phyloP scores from a whole-genome alignment of 1,140 invertebrate species.

The Tribolium madens region DNA sequence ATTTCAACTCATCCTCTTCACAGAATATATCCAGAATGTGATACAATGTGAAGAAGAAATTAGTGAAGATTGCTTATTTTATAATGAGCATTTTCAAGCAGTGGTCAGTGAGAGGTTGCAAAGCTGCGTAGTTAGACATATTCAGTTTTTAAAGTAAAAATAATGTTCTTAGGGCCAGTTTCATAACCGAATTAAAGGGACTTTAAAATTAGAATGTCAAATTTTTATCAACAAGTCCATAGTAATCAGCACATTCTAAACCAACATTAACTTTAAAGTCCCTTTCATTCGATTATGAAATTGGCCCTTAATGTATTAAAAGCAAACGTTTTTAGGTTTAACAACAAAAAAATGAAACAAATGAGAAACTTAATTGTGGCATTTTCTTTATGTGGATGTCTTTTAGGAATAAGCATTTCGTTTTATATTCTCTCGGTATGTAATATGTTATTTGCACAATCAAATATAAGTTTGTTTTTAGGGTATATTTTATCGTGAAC shows the following conservation, averaged over 20 bases:
- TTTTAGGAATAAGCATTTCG: background rate
- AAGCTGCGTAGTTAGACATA: background rate
- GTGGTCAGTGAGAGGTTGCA: background rate
- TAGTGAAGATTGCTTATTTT: background rate
- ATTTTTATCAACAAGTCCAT: no score
- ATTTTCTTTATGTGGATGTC: background rate
- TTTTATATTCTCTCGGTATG: background rate
- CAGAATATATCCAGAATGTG: background rate
- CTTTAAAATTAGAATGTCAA: no score
- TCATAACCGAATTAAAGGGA: no score
- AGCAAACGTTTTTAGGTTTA: background rate
- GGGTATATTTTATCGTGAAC: background rate
- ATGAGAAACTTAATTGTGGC: background rate
- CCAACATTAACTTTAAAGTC: no score
- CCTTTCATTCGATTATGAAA: no score
- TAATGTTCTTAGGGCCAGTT: no score
- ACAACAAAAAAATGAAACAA: background rate
- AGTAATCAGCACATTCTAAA: no score
- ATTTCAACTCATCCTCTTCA: background rate
- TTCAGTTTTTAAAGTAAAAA: background rate
- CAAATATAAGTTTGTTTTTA: no score
- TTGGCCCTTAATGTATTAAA: no score
- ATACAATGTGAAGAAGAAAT: background rate
- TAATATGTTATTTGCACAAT: no score
- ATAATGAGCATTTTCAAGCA: background rate